Percentiles rank a stretch among this genome's conserved stretches.
Conservation (phyloP, 2,888 invertebrate species). For the Hartigia nigra region DNA sequence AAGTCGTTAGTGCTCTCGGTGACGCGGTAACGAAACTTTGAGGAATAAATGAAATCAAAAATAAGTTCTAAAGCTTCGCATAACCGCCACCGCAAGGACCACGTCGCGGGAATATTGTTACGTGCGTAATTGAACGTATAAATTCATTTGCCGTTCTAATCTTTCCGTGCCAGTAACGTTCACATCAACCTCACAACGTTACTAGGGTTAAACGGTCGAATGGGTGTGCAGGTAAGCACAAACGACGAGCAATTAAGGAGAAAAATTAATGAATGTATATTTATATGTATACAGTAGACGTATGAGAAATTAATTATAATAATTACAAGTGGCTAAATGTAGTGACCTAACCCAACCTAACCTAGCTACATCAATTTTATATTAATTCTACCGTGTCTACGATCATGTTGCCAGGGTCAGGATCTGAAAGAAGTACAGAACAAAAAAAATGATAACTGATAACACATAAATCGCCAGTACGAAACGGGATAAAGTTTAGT, state of each 20-base stretch:
- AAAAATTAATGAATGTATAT: not conserved
- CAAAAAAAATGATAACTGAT: not conserved
- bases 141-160: not conserved
- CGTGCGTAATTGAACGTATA: not conserved
- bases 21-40: not conserved
- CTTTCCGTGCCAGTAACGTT: not conserved
- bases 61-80: not conserved
- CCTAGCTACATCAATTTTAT: not conserved
- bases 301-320: not conserved
- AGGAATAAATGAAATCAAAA: constrained; percentile 1
- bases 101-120: not conserved
- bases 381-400: not conserved
- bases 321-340: not conserved
- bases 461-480: not conserved
- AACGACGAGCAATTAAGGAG: not conserved
- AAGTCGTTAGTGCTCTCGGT: not conserved
- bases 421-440: not conserved
- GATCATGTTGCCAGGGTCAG: not conserved
- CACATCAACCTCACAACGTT: not conserved
- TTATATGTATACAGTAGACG: not conserved
- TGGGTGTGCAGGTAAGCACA: not conserved
- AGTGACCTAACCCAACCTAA: not conserved
- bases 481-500: not conserved
- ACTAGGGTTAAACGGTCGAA: not conserved
- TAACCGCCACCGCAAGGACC: not conserved